Percentiles rank a stretch among this genome's conserved stretches.
These are phyloP conservation scores for Phallusia fumigata DNA, from an alignment of 23 tunicate genomes.

Conservation along the genomic window DNA sequence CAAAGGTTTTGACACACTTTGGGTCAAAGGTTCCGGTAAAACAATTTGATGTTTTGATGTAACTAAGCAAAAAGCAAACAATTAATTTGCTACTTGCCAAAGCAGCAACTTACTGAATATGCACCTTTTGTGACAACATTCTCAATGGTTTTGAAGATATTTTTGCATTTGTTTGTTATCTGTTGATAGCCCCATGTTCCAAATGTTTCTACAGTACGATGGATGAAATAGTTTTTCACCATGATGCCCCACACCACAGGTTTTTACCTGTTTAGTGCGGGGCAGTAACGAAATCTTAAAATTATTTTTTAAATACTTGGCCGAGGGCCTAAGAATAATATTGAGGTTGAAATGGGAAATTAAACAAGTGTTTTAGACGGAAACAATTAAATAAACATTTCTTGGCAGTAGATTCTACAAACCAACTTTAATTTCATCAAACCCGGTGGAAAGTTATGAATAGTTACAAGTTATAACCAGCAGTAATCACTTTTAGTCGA, in stretches of 20 bases:
- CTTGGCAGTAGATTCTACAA: no score
- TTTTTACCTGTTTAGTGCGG: not conserved
- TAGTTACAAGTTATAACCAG: no score
- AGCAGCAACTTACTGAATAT: not conserved
- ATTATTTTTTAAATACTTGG: no score
- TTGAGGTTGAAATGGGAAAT: no score
- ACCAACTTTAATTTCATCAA: no score
- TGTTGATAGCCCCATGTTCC: slow-evolving; percentile 1
- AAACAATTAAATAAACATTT: no score
- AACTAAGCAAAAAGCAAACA: not conserved
- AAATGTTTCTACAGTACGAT: not conserved
- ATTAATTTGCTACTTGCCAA: not conserved
- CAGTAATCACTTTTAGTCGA: no score
- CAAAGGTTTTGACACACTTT: not conserved
- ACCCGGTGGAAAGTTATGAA: no score
- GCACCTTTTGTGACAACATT: not conserved
- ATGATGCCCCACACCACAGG: not conserved
- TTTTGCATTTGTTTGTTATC: not conserved
- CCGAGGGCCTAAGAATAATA: no score
- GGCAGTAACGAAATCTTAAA: not conserved
- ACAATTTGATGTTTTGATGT: not conserved
- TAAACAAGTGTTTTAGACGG: no score
- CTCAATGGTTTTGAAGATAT: not conserved
- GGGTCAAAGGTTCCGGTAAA: not conserved
- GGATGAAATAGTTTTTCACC: not conserved